Base-by-base conservation (phyloP, 2,113 vertebrate species). In the Xenopus tropicalis region DNA sequence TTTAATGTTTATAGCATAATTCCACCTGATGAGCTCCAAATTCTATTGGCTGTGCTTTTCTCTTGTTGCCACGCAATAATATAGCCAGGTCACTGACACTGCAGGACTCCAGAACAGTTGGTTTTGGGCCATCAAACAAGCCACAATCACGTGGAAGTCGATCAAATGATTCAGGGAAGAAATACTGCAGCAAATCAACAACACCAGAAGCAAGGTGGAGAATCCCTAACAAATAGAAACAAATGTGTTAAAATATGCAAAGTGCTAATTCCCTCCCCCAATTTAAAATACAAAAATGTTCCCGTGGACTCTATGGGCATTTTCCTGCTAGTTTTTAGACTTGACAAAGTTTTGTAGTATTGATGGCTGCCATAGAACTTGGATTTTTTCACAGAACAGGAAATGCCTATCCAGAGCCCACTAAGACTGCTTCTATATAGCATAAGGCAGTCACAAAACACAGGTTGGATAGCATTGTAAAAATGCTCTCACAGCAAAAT, bases 11-110 rank as follows among this genome's bases (percentile, higher is more conserved):
- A 37, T 37, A n/a, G 29, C 10, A 37, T 37, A 37, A 37, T 8
- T 37, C 1, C 72, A 93, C 92, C 91, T 93, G 92, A 82, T 92
- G 92, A 44, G 92, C 91, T 82, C 91, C 92, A 82, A 93, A 93
- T 83, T 93, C 92, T 71, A 93, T 92, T 22, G 91, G 90, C 14
- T 93, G 91, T 3, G 90, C 90, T 83, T 92, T 92, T 75, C 92
- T 89, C 82, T 91, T 92, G 84, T 93, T 92, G 48, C 92, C 92
- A 71, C 88, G 84, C n/a, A 93, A 84, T 29, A 93, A 81, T 82
- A 93, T 92, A 61, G 91, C 92, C 22, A 93, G 72, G 81, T 93
- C 91, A 23, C 90, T 92, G 74, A 93, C 80, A 63, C 90, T 91
- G 61, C 91, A 93, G 51, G 91, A 92, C 19, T 93, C 91, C 66